Conservation (phyloP, 2,797 vertebrate species). For the Glossophaga mutica region DNA sequence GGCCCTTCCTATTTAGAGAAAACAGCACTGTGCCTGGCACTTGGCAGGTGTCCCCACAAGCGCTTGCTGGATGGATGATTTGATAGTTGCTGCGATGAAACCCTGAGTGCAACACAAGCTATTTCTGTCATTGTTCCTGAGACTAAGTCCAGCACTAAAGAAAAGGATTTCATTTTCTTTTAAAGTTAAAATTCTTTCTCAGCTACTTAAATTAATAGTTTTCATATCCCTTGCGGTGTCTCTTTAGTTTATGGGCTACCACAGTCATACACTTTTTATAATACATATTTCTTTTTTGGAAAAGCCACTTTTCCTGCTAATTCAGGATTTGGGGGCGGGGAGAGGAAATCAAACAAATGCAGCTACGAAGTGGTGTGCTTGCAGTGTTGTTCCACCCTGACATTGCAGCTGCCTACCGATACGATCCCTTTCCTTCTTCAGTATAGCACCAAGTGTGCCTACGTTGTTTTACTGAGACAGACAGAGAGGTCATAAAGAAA, state of each 20-base stretch:
- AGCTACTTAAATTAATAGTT: background rate
- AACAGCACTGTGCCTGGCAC: background rate
- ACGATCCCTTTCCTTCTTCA: background rate
- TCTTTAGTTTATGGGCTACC: background rate
- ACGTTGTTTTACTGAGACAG: background rate
- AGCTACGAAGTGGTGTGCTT: background rate
- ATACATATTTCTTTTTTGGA: background rate
- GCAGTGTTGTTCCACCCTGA: background rate
- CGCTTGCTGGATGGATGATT: background rate
- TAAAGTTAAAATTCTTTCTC: constrained; percentile 5
- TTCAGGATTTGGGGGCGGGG: background rate
- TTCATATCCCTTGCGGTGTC: background rate
- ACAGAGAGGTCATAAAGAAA: background rate
- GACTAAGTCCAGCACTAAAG: background rate
- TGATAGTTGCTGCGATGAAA: background rate
- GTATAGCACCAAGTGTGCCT: background rate
- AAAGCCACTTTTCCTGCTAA: background rate
- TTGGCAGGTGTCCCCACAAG: background rate
- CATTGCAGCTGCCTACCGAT: background rate
- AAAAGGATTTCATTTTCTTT: background rate
- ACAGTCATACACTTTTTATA: background rate
- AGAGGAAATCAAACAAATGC: background rate
- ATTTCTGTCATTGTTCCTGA: background rate
- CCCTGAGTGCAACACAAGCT: background rate
- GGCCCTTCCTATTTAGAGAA: background rate